Evolutionary conservation across 1,140 invertebrate genomes (phyloP).

Genomic region (Mesaphorura yosii): DNA sequence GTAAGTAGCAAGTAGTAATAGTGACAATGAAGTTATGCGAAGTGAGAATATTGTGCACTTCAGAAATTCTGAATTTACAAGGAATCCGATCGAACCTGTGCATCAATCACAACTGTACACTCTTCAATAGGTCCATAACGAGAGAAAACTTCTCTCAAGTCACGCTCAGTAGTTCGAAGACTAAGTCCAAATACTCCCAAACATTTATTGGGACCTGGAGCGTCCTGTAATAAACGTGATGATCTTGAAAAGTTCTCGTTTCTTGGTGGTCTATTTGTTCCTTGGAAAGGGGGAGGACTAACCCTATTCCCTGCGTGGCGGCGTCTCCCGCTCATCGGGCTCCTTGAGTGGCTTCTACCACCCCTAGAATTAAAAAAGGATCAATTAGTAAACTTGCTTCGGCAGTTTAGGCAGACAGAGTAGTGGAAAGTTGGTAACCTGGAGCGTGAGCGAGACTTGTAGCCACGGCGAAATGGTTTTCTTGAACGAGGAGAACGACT

Average conservation of each 20-base stretch:
- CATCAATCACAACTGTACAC: constrained; percentile 91
- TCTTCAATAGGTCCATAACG: constrained; percentile 85
- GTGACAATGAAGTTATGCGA: too few relatives aligned
- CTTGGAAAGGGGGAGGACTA: constrained; percentile 8
- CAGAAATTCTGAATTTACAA: too few relatives aligned
- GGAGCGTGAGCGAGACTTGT: constrained; percentile 15
- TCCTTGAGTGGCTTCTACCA: constrained; percentile 37
- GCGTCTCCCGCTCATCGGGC: constrained; percentile 44
- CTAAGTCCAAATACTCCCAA: constrained; percentile 90
- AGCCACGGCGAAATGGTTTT: constrained; percentile 5
- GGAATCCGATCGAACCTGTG: constrained; percentile 61
- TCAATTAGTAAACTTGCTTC: background rate
- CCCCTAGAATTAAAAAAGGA: constrained; percentile 10
- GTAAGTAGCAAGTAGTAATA: too few relatives aligned
- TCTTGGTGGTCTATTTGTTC: constrained; percentile 4
- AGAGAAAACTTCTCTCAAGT: constrained; percentile 84
- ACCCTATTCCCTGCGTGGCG: constrained; percentile 40
- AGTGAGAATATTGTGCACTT: too few relatives aligned
- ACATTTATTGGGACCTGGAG: constrained; percentile 76
- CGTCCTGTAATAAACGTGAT: constrained; percentile 45
- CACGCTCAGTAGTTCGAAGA: constrained; percentile 80
- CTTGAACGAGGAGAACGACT: constrained; percentile 13
- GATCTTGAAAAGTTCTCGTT: background rate
- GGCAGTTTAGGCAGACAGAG: background rate
- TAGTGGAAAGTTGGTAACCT: constrained; percentile 7